These are phyloP conservation scores for Leucania comma DNA, from an alignment of 2,888 invertebrate species.

Conservation along the genomic window DNA sequence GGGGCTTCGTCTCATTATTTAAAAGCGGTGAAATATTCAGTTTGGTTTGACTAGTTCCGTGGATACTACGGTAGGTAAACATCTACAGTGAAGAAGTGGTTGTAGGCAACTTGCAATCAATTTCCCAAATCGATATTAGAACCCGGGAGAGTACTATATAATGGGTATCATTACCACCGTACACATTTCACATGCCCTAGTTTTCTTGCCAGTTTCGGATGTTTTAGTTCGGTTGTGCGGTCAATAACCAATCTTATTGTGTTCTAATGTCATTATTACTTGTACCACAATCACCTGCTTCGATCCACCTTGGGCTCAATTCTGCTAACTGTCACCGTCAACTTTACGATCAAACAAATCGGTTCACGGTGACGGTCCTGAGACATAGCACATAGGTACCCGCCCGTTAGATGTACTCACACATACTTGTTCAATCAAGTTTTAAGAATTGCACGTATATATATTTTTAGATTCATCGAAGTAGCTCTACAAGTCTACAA, in stretches of 20 bases:
- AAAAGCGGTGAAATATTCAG: slow-evolving; percentile 16
- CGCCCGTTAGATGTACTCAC: slow-evolving; percentile 31
- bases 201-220: not conserved
- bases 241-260: slow-evolving; percentile 21
- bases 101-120: not conserved
- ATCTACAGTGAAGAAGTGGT: not conserved
- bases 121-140: not conserved
- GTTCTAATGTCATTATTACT: slow-evolving; percentile 23
- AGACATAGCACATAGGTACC: not conserved
- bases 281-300: slow-evolving; percentile 23
- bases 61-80: not conserved
- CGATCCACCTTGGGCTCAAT: slow-evolving; percentile 49
- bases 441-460: slow-evolving; percentile 28
- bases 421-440: slow-evolving; percentile 32
- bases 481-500: slow-evolving; percentile 20
- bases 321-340: slow-evolving; percentile 48
- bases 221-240: not conserved
- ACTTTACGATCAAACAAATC: slow-evolving; percentile 49
- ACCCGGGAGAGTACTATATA: not conserved
- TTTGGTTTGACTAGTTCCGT: slow-evolving; percentile 2
- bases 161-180: not conserved
- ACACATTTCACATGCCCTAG: not conserved
- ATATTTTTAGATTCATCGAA: slow-evolving; percentile 34
- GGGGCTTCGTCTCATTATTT: not conserved
- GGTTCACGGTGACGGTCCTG: not conserved